phyloP scores from a whole-genome alignment of 1,140 invertebrate species.

The Camponotus floridanus region DNA sequence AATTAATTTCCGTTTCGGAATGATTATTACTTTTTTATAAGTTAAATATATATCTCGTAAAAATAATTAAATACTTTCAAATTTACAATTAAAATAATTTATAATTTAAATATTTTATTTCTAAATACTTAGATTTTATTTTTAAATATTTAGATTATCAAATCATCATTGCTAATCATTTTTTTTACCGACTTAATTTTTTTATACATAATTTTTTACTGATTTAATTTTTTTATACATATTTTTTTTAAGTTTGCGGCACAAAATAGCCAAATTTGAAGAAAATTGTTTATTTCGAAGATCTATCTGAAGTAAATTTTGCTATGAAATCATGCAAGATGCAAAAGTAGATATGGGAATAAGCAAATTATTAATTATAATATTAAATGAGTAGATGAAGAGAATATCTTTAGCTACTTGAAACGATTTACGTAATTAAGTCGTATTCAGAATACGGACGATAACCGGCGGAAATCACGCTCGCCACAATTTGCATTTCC shows the following conservation, averaged over 20 bases:
- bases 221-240: background rate
- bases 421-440: constrained; percentile 14
- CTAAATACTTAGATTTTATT: background rate
- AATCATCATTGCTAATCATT: background rate
- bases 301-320: constrained; percentile 13
- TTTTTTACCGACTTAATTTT: background rate
- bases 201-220: background rate
- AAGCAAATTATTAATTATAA: constrained; percentile 24
- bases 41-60: constrained; percentile 1
- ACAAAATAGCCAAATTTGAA: background rate
- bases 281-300: background rate
- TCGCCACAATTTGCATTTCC: constrained; percentile 53
- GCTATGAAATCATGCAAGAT: background rate
- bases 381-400: background rate
- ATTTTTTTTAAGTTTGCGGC: background rate
- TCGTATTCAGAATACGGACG: background rate
- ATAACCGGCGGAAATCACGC: constrained; percentile 5
- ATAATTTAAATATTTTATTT: background rate
- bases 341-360: background rate
- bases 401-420: constrained; percentile 5
- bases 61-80: constrained; percentile 13
- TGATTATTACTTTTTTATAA: background rate
- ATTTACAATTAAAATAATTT: background rate
- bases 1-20: background rate
- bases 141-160: background rate